Conservation (phyloP, 2,113 vertebrate genomes). For the Misgurnus anguillicaudatus region DNA sequence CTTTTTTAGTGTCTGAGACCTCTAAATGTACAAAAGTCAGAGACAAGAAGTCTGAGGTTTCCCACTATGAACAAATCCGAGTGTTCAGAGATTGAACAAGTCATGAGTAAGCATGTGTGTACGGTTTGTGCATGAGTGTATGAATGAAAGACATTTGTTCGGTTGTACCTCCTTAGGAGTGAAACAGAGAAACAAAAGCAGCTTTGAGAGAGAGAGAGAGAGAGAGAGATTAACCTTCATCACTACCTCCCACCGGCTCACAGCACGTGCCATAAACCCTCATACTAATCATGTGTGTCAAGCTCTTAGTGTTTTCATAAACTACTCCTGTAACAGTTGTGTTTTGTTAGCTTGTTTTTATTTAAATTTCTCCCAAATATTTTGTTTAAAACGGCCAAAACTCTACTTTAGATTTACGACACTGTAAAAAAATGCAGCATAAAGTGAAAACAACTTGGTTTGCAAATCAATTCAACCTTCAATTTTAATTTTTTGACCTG, state of each 20-base stretch:
- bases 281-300: slow-evolving; percentile 75
- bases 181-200: slow-evolving; percentile 77
- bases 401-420: too few species aligned
- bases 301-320: slow-evolving; percentile 62
- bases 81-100: slow-evolving; percentile 44
- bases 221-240: slow-evolving; percentile 55
- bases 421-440: too few species aligned
- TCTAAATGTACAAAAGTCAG: not conserved
- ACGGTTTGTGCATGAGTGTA: not conserved
- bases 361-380: too few species aligned
- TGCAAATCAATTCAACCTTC: too few species aligned
- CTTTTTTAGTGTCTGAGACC: not conserved
- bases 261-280: slow-evolving; percentile 73
- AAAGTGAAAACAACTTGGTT: too few species aligned
- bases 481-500: too few species aligned
- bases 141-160: slow-evolving; percentile 26
- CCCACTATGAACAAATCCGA: slow-evolving; percentile 14
- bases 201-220: slow-evolving; percentile 69
- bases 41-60: not conserved
- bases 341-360: too few species aligned
- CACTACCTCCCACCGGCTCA: slow-evolving; percentile 60
- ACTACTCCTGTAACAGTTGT: too few species aligned
- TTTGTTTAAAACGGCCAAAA: too few species aligned
- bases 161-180: slow-evolving; percentile 65
- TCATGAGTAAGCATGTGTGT: slow-evolving; percentile 44